These are phyloP conservation scores for Panthera leo DNA, from an alignment of 2,113 vertebrate genomes.

Conservation along the genomic window DNA sequence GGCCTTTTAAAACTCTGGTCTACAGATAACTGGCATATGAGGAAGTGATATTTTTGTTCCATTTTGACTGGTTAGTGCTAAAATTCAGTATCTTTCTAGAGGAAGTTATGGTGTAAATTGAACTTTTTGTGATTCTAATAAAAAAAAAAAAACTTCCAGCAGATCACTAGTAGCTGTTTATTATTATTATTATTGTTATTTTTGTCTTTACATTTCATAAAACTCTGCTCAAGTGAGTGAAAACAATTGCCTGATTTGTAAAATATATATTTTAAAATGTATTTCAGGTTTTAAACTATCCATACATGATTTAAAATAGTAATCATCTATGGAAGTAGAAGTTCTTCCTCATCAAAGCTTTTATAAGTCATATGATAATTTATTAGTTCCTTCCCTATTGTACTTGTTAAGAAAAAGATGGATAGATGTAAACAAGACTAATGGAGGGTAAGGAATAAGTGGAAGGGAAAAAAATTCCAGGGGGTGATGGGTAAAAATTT, in stretches of 20 bases:
- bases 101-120: not conserved
- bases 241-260: not conserved
- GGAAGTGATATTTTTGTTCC: not conserved
- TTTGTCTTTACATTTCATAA: not conserved
- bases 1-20: not conserved
- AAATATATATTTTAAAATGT: not conserved
- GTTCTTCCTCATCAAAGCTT: not conserved
- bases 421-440: not conserved
- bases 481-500: not conserved
- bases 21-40: not conserved
- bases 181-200: not conserved
- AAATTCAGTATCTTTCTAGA: not conserved
- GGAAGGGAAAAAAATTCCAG: not conserved
- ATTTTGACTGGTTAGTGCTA: not conserved
- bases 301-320: not conserved
- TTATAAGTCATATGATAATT: not conserved
- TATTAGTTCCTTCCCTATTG: not conserved
- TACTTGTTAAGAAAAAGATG: not conserved
- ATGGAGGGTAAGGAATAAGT: not conserved
- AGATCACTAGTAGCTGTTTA: not conserved
- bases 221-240: not conserved
- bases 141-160: not conserved
- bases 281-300: not conserved
- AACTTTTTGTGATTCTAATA: not conserved
- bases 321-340: not conserved